Percentiles rank a stretch among this genome's conserved stretches.
Evolutionary conservation across 1,140 invertebrate species (phyloP).

Genomic region (Microplitis demolitor): DNA sequence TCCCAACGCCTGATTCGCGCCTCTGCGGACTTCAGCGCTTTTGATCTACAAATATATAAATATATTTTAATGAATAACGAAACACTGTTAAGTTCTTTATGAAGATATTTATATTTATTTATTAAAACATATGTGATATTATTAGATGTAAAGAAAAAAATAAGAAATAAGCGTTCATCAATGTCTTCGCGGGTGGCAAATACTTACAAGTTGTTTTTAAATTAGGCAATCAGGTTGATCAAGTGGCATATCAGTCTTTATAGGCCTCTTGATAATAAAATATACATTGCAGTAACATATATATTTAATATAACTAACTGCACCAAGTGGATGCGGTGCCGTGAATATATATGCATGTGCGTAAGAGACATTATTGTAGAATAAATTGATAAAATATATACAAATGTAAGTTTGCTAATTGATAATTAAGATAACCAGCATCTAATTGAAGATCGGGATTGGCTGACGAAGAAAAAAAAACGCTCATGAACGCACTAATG

Average conservation of each 20-base stretch:
- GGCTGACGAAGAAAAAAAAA: background rate
- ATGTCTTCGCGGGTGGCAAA: constrained; percentile 14
- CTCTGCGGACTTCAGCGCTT: background rate
- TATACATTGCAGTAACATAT: too few species aligned
- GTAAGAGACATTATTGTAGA: constrained; percentile 41
- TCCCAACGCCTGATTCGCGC: constrained; percentile 7
- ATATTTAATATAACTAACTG: too few species aligned
- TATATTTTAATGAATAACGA: background rate
- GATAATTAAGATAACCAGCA: constrained; percentile 51
- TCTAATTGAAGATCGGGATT: constrained; percentile 48
- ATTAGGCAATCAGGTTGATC: constrained; percentile 1
- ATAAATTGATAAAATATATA: constrained; percentile 52
- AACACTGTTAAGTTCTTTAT: background rate
- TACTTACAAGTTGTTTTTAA: background rate
- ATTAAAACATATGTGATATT: background rate
- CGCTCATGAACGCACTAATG: too few species aligned
- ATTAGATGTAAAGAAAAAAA: background rate
- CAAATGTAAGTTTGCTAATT: constrained; percentile 49
- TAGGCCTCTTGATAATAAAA: too few species aligned
- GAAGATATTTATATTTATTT: background rate
- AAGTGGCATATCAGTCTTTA: background rate
- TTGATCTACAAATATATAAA: background rate
- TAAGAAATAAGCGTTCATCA: too few species aligned
- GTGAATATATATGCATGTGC: background rate
- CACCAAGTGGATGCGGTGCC: background rate